phyloP scores from a whole-genome alignment of 2,113 vertebrate species.

The Gracilinanus agilis region DNA sequence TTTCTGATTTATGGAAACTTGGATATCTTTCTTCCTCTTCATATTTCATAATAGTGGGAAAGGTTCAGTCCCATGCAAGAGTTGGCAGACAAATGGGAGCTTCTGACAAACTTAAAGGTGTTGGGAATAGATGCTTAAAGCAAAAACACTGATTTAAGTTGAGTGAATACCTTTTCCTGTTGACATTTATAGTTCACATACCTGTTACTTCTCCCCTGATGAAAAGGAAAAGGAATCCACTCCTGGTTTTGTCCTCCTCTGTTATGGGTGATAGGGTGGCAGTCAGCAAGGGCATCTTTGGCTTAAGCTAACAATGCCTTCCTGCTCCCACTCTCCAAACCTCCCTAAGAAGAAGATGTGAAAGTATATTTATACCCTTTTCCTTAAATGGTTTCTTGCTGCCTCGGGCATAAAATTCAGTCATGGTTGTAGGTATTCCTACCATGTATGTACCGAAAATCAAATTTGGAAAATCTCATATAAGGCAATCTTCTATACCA shows the following conservation, averaged over 20 bases:
- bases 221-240: not conserved
- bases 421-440: not conserved
- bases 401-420: not conserved
- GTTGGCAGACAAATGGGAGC: not conserved
- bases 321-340: too few relatives aligned
- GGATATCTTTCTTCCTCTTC: not conserved
- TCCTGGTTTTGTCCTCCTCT: not conserved
- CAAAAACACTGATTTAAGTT: not conserved
- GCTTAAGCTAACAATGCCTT: too few relatives aligned
- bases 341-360: not conserved
- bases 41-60: not conserved
- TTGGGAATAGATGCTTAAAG: not conserved
- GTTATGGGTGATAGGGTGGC: not conserved
- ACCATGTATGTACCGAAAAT: not conserved
- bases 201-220: not conserved
- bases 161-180: not conserved
- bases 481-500: not conserved
- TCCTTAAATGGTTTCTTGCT: not conserved
- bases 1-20: not conserved
- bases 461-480: not conserved
- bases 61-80: not conserved
- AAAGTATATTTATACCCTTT: not conserved
- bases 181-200: not conserved
- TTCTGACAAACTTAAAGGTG: not conserved
- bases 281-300: not conserved